These are phyloP conservation scores for cattle (Bos taurus) DNA, from an alignment of 2,113 vertebrate genomes.

Conservation along the genomic window ARS-UCD2.0 NC_037344.1:34160001-34160500, in stretches of 20 bases:
- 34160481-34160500: neutral
- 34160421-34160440: constrained; percentile 7
- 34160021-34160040: neutral
- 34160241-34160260: neutral
- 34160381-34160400: neutral
- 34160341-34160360: neutral
- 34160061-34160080: neutral
- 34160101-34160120: neutral
- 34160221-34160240: neutral
- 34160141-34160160: neutral
- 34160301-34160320: neutral
- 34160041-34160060: neutral
- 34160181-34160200: neutral
- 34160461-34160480: constrained; percentile 3
- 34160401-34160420: neutral
- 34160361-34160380: neutral
- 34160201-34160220: neutral
- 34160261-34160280: neutral
- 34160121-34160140: neutral
- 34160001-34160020: neutral
- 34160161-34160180: neutral
- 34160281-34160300: neutral
- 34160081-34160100: neutral
- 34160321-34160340: neutral
- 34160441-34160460: neutral